These are phyloP conservation scores for Tenthredo notha DNA, from an alignment of 2,888 invertebrate genomes.

Conservation along the genomic window DNA sequence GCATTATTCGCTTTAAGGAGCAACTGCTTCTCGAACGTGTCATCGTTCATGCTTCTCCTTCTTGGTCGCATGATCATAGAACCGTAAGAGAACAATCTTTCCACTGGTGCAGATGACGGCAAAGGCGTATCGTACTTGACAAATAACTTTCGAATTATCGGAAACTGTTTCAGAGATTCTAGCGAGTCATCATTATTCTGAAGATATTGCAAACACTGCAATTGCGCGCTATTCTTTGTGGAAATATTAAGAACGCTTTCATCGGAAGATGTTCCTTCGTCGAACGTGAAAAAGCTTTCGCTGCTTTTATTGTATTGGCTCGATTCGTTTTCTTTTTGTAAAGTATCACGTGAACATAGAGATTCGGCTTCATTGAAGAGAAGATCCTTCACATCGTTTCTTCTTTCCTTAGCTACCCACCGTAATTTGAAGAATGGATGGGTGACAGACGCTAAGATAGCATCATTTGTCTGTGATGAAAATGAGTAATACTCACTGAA, in stretches of 20 bases:
- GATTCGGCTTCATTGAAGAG: slow-evolving; percentile 17
- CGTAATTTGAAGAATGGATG: slow-evolving; percentile 31
- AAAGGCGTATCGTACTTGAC: slow-evolving; percentile 55
- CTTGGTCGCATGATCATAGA: slow-evolving; percentile 57
- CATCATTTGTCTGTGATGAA: slow-evolving; percentile 27
- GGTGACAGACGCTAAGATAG: slow-evolving; percentile 10
- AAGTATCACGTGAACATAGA: slow-evolving; percentile 17
- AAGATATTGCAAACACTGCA: slow-evolving; percentile 25
- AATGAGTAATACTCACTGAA: background rate
- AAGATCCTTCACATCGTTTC: slow-evolving; percentile 27
- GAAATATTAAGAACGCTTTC: slow-evolving; percentile 22
- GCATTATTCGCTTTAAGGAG: slow-evolving; percentile 21
- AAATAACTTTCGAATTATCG: slow-evolving; percentile 51
- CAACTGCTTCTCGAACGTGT: slow-evolving; percentile 49
- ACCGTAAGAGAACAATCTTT: slow-evolving; percentile 57
- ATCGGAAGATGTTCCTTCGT: slow-evolving; percentile 20
- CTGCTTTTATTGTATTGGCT: slow-evolving; percentile 27
- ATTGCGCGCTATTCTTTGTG: slow-evolving; percentile 27
- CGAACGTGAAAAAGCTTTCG: background rate
- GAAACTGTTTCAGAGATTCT: slow-evolving; percentile 30
- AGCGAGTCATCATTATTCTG: slow-evolving; percentile 17
- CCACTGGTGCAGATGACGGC: slow-evolving; percentile 56
- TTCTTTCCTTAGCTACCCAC: slow-evolving; percentile 26
- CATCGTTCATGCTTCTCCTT: slow-evolving; percentile 57
- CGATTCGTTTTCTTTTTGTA: background rate